Evolutionary conservation across 2,797 vertebrate genomes (phyloP).

Genomic region (Falco biarmicus): DNA sequence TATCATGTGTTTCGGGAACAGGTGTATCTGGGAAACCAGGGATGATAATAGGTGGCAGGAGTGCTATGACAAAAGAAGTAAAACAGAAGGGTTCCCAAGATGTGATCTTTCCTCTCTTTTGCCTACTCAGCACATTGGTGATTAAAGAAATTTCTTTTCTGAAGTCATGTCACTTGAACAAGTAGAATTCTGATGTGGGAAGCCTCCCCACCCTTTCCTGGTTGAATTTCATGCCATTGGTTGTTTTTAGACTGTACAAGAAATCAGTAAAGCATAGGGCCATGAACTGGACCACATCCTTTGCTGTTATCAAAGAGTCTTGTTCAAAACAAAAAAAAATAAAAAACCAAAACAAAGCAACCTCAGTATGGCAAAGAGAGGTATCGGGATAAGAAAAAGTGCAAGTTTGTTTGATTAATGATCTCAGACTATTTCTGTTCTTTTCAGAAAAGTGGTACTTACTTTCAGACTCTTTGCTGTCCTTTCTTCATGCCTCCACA

Average conservation of each 20-base stretch:
- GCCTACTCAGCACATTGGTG: background rate
- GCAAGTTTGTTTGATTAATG: background rate
- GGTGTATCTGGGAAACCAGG: background rate
- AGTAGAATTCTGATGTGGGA: background rate
- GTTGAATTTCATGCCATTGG: background rate
- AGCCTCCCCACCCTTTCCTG: background rate
- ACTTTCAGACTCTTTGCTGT: background rate
- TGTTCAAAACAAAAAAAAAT: background rate
- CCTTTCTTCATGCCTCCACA: background rate
- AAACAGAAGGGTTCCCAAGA: background rate
- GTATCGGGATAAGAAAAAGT: fast-evolving
- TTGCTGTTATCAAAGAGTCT: background rate
- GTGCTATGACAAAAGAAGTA: background rate
- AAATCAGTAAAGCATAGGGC: background rate
- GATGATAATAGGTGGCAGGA: background rate
- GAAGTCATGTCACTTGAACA: background rate
- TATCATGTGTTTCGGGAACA: background rate
- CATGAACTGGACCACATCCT: background rate
- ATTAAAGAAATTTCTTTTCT: background rate
- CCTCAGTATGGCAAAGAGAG: background rate
- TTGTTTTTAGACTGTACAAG: background rate
- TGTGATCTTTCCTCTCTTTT: background rate
- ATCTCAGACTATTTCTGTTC: background rate
- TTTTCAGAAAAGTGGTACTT: background rate
- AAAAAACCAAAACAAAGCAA: background rate